Evolutionary conservation across 2,888 invertebrate species (phyloP).

Genomic region (Euspilapteryx auroguttella): DNA sequence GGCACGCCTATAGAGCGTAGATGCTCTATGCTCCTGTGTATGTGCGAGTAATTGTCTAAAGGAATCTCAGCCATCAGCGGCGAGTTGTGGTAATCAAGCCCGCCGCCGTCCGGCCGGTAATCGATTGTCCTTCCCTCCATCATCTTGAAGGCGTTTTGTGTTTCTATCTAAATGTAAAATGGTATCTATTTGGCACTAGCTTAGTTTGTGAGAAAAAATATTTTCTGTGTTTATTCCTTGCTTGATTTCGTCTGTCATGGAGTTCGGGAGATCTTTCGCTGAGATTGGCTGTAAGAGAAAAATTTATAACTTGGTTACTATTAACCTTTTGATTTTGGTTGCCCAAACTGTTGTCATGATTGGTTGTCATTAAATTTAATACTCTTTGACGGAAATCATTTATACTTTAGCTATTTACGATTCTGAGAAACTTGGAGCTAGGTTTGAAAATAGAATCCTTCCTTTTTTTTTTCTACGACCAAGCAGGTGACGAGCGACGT

Average conservation of each 20-base stretch:
- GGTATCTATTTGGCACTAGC: constrained; percentile 48
- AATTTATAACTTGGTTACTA: too few relatives aligned
- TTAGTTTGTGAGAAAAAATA: constrained; percentile 35
- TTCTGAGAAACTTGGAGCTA: constrained; percentile 39
- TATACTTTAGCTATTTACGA: too few relatives aligned
- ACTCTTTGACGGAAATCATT: too few relatives aligned
- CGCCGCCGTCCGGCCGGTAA: constrained; percentile 60
- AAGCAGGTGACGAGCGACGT: constrained; percentile 53
- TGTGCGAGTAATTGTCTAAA: constrained; percentile 65
- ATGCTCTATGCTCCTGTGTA: constrained; percentile 68
- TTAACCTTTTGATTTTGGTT: too few relatives aligned
- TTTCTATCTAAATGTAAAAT: constrained; percentile 46
- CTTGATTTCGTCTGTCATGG: constrained; percentile 42
- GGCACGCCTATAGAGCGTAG: constrained; percentile 63
- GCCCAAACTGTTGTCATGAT: too few relatives aligned
- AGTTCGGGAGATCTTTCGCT: constrained; percentile 49
- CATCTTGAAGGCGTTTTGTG: constrained; percentile 30
- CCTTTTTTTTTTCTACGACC: constrained; percentile 23
- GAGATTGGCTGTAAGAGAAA: not conserved
- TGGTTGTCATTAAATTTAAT: too few relatives aligned
- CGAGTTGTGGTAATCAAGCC: constrained; percentile 68
- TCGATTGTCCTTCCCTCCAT: constrained; percentile 60
- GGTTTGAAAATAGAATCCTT: constrained; percentile 38
- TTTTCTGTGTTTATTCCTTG: constrained; percentile 24
- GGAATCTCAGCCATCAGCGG: constrained; percentile 70